Base-by-base conservation (phyloP, 2,888 invertebrate genomes). In the Aleiodes leptofemur region DNA sequence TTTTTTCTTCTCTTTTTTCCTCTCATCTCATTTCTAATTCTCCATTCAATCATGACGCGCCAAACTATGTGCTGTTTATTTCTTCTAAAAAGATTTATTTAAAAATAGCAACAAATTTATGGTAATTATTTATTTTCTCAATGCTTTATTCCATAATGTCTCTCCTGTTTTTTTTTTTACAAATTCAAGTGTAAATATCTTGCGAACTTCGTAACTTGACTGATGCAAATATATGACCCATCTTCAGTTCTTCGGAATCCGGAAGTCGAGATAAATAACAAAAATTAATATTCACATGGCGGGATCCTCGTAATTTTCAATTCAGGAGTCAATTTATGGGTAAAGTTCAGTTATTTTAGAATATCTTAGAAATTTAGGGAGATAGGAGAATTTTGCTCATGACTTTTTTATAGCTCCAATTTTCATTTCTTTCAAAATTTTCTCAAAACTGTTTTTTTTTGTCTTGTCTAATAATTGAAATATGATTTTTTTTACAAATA, bases 61-160 rank as follows among this genome's bases (percentile, higher is more conserved):
- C 38, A 8, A 38, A 29, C 7, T 57, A 29, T 57, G 4, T 31
- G 13, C 23, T 29, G 23, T 57, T 61, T 61, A 34, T 61, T 38
- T 9, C 23, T 61, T 13, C 5, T 29, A 38, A 38, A 3, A 8
- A 38, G 8, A 5, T 29, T 61, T 38, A 14, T 38, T 61, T 61
- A 61, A 38, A 31, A 61, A 61, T 61, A 61, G 61, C 9, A 43
- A 43, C 9, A 8, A 61, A 61, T 61, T 61, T 61, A 61, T 61
- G 59, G 59, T 61, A 61, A 61, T 61, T 6, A n/a, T 31, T 56
- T 9, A 11, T 56, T 23, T n/a, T 61, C 34, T 61, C 59, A 34
- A n/a, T 38, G 34, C n/a, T 50, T 66, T 66, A n/a, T 66, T 50
- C 8, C 16, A 6, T 14, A 23, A 13, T 66, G 5, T 43, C 13